Conservation (phyloP, 2,888 invertebrate species). For the Tenthredo scrophulariae region DNA sequence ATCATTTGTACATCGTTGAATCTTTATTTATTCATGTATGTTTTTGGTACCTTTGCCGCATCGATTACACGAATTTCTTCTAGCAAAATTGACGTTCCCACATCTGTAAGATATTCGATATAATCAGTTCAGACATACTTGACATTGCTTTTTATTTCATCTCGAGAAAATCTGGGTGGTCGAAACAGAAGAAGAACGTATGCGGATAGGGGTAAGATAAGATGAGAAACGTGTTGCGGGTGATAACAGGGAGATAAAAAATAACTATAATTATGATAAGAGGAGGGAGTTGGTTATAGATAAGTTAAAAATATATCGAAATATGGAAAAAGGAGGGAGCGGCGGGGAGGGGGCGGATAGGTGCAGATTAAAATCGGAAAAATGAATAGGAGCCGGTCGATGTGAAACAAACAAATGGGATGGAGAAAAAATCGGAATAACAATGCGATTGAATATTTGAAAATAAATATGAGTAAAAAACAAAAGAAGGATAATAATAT, state of each 20-base stretch:
- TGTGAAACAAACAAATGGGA: neutral
- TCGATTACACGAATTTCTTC: conserved; percentile 93
- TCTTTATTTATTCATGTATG: neutral
- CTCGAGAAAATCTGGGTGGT: neutral
- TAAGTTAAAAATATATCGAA: neutral
- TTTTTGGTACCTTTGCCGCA: conserved; percentile 86
- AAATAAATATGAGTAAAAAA: conserved; percentile 18
- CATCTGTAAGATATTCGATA: conserved; percentile 80
- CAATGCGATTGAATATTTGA: conserved; percentile 33
- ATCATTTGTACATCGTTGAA: neutral
- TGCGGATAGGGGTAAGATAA: neutral
- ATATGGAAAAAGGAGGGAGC: neutral
- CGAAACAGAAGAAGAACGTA: neutral
- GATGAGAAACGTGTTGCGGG: neutral
- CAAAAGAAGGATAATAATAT: conserved; percentile 12
- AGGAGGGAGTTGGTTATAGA: neutral
- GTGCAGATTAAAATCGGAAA: neutral
- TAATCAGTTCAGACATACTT: neutral
- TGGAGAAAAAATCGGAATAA: neutral
- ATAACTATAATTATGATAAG: neutral
- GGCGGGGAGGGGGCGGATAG: neutral
- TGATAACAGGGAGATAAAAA: neutral
- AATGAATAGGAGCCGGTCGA: neutral
- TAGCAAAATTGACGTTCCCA: conserved; percentile 96
- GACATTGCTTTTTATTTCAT: neutral